A percentile compares a stretch with the other conserved stretches of the same genome.
phyloP scores from a whole-genome alignment of 2,113 vertebrate species.

The Anoplopoma fimbria region DNA sequence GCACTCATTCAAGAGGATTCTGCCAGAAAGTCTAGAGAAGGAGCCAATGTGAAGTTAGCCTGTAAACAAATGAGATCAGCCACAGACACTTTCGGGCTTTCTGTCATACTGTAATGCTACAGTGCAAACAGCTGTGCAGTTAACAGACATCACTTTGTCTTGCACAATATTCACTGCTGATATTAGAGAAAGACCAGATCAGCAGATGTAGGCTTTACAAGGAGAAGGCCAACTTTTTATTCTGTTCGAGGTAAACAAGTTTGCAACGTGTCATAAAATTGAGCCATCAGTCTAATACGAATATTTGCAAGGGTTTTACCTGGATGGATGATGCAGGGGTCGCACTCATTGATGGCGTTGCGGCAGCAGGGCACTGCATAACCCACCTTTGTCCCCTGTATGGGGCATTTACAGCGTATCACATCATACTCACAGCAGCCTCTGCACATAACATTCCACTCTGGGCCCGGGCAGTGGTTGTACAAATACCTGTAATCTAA shows the following conservation, averaged over 20 bases:
- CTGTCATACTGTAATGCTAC: conserved; percentile 4
- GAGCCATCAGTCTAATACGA: neutral
- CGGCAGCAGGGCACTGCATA: conserved; percentile 98
- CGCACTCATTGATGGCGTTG: conserved; percentile 94
- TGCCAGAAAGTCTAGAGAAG: conserved; percentile 22
- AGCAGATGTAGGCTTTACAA: neutral
- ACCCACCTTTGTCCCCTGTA: conserved; percentile 90
- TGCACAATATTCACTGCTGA: conserved; percentile 8
- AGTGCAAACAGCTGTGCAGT: conserved; percentile 42
- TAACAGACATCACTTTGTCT: conserved; percentile 16
- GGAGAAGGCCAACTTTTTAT: neutral
- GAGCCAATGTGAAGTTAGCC: conserved; percentile 5
- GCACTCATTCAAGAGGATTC: neutral
- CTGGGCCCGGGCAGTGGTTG: conserved; percentile 92
- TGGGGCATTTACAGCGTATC: conserved; percentile 93
- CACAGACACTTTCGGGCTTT: conserved; percentile 25
- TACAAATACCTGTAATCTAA: conserved; percentile 94
- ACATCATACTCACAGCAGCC: conserved; percentile 96
- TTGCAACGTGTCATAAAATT: neutral
- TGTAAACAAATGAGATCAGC: conserved; percentile 42
- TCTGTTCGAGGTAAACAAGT: neutral
- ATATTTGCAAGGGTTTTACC: conserved; percentile 78
- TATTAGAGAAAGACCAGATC: conserved; percentile 2
- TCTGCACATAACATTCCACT: conserved; percentile 97
- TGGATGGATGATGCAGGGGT: conserved; percentile 97